These are phyloP conservation scores for Formica exsecta DNA, from an alignment of 1,140 invertebrate genomes.

Conservation along the genomic window DNA sequence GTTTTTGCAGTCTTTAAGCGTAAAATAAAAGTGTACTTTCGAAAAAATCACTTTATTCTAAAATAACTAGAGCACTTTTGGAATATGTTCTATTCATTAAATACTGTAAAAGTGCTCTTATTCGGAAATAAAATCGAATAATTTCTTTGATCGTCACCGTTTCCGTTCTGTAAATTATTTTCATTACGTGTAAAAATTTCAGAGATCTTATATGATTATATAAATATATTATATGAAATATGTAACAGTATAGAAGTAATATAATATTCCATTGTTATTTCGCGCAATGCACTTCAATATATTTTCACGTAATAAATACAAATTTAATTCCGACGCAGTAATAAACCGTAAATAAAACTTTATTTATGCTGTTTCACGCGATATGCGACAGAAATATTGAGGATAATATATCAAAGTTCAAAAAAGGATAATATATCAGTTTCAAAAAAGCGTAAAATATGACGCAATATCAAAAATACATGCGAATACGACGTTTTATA, in stretches of 20 bases:
- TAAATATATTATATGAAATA: not conserved
- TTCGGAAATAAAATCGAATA: not conserved
- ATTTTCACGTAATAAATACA: not conserved
- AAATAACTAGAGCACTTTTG: constrained; percentile 34
- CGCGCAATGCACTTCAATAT: not conserved
- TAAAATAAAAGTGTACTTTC: constrained; percentile 10
- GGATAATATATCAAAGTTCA: not conserved
- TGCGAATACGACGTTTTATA: not conserved
- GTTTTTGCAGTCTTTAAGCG: constrained; percentile 17
- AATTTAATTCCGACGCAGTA: constrained; percentile 19
- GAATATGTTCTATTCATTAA: constrained; percentile 16
- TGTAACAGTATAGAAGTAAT: not conserved
- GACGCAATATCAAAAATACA: not conserved
- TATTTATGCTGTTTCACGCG: not conserved
- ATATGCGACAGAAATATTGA: not conserved
- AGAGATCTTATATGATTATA: not conserved
- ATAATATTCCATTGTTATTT: constrained; percentile 7
- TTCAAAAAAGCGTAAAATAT: not conserved
- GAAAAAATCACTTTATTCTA: constrained; percentile 6
- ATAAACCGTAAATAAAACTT: constrained; percentile 35
- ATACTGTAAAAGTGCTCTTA: not conserved
- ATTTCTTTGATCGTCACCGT: not conserved
- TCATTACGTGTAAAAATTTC: constrained; percentile 1
- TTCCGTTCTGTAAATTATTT: not conserved
- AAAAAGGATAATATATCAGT: not conserved